Base-by-base conservation (phyloP, 2,888 invertebrate species). In the Hemicrepidius hirtus region DNA sequence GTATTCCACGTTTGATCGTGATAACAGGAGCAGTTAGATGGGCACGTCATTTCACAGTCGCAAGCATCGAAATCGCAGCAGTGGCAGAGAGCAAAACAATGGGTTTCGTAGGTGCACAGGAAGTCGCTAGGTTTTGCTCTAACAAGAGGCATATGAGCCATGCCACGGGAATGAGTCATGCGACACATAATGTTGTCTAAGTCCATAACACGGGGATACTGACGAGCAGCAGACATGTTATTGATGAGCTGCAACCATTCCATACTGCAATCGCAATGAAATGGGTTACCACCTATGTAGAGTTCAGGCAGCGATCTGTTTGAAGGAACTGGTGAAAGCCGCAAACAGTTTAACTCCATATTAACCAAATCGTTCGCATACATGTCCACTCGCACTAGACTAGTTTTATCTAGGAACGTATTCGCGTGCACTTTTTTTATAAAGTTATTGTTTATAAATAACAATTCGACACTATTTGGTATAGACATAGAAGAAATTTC, bases 11-110 rank as follows among this genome's bases (percentile, higher is more conserved):
- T 92, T 85, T 95, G 95, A 84, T 98, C 97, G 86, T 97, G 96
- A 87, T 96, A 97, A 86, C 98, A 98, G 79, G 94, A 93, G 88
- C 98, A 98, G 82, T 96, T 96, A 81, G 92, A 91, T 35, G 98
- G 98, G 84, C 98, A 98, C 76, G 95, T 96, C 95, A 97, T 96
- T 88, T 97, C 96, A 87, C 98, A 98, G 87, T 97, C 97, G 87
- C 98, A 98, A 75, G 95, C 95, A 84, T 97, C 97, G 85, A 96
- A 97, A 85, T 97, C 97, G 87, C 98, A 98, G 87, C 98, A 98
- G 85, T 96, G 96, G 87, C 98, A 98, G 62, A 96, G 90, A 44
- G 97, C 95, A 86, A 97, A 97, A 88, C 98, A 98, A 87, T 97
- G 96, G 65, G 94, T 93, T 84, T 95, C 94, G 88, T 97, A 97